A percentile compares a stretch with the other conserved stretches of the same genome.
These are phyloP conservation scores for Apamea anceps DNA, from an alignment of 2,888 invertebrate genomes.

Conservation along the genomic window DNA sequence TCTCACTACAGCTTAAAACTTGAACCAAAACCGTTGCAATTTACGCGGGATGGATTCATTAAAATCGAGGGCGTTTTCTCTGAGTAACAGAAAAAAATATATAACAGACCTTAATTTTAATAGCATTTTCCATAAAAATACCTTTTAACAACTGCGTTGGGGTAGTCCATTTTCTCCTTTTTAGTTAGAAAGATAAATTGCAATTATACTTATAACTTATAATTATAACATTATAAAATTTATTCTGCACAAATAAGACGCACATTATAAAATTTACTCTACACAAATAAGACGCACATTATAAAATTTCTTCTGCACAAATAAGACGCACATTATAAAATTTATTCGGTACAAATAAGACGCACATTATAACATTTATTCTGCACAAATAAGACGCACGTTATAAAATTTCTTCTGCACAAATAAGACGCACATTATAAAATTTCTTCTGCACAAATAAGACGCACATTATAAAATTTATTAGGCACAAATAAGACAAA, in stretches of 20 bases:
- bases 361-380: not conserved
- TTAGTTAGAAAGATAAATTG: not conserved
- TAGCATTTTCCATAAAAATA: not conserved
- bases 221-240: not conserved
- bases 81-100: not conserved
- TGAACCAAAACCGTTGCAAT: slow-evolving; percentile 9
- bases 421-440: no score
- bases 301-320: not conserved
- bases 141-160: not conserved
- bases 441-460: not conserved
- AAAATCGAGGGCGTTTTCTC: not conserved
- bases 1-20: slow-evolving; percentile 14
- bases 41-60: slow-evolving; percentile 11
- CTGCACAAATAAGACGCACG: not conserved
- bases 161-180: not conserved
- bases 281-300: not conserved
- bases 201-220: no score
- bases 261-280: not conserved
- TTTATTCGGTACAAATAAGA: no score
- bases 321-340: no score
- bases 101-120: not conserved
- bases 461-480: no score
- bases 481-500: no score
- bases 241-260: not conserved
- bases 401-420: no score